These are phyloP conservation scores for Puntigrus tetrazona DNA, from an alignment of 2,113 vertebrate species.

Conservation along the genomic window DNA sequence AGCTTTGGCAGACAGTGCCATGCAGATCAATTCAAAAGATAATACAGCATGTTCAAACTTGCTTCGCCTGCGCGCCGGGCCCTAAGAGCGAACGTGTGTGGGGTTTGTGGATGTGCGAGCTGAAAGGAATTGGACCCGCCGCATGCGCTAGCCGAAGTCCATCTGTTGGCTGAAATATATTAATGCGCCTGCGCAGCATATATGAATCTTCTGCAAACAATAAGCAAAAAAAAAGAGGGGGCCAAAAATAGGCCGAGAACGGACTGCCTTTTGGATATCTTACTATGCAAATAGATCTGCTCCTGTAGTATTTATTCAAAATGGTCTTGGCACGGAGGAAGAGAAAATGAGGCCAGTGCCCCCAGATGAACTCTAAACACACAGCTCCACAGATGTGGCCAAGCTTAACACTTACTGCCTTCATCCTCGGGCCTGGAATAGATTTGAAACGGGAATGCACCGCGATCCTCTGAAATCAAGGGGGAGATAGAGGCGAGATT, in stretches of 20 bases:
- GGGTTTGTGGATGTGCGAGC: conserved; percentile 4
- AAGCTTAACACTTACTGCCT: background rate
- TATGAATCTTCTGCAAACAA: conserved; percentile 88
- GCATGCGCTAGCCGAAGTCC: conserved; percentile 80
- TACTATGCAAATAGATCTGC: conserved; percentile 60
- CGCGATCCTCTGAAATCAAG: background rate
- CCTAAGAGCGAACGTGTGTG: conserved; percentile 14
- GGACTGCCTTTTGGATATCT: conserved; percentile 58
- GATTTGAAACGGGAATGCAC: background rate
- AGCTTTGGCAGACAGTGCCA: conserved; percentile 86
- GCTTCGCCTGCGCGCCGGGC: conserved; percentile 71
- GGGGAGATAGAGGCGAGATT: conserved; percentile 9
- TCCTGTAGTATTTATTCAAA: conserved; percentile 58
- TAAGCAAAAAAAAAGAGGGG: conserved; percentile 76
- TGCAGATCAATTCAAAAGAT: conserved; percentile 93
- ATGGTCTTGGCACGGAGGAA: conserved; percentile 53
- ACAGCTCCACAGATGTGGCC: background rate
- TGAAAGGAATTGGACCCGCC: conserved; percentile 37
- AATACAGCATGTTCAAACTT: conserved; percentile 88
- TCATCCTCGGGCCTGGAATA: background rate
- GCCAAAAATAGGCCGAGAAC: conserved; percentile 57
- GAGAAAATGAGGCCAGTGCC: conserved; percentile 59
- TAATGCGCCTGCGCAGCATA: conserved; percentile 81
- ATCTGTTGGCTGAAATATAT: conserved; percentile 89
- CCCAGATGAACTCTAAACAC: conserved; percentile 26